Percentiles rank a stretch among this genome's conserved stretches.
Evolutionary conservation across 2,113 vertebrate species (phyloP).

Genomic region (Bagarius yarrelli): DNA sequence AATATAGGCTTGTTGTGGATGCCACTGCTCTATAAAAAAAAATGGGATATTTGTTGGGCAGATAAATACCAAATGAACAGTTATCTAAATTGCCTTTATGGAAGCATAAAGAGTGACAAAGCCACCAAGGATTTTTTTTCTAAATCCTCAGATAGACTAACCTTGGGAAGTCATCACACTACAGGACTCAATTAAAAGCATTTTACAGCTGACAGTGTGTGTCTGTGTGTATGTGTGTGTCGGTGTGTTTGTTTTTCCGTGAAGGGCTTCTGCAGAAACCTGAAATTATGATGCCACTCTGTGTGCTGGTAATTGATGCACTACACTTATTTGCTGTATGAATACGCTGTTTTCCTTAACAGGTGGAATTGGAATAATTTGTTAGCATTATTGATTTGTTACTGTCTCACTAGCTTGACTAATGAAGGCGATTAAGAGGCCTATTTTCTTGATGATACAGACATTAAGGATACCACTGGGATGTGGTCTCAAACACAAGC

Average conservation of each 20-base stretch:
- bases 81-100: conserved; percentile 40
- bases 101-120: conserved; percentile 42
- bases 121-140: conserved; percentile 39
- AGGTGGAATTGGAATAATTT: conserved; percentile 51
- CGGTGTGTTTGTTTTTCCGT: conserved; percentile 17
- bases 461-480: conserved; percentile 57
- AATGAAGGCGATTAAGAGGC: conserved; percentile 57
- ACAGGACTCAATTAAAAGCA: conserved; percentile 45
- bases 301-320: conserved; percentile 38
- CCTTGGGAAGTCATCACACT: conserved; percentile 37
- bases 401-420: conserved; percentile 55
- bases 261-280: conserved; percentile 23
- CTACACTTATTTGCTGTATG: conserved; percentile 42
- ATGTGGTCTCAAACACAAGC: conserved; percentile 49
- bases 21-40: conserved; percentile 25
- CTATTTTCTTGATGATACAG: conserved; percentile 59
- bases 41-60: conserved; percentile 28
- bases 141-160: conserved; percentile 45
- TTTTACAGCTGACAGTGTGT: conserved; percentile 12
- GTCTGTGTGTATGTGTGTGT: neutral
- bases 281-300: conserved; percentile 31
- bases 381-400: conserved; percentile 59
- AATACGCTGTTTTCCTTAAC: conserved; percentile 44
- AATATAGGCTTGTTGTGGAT: conserved; percentile 46
- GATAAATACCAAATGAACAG: conserved; percentile 46